These are phyloP conservation scores for Heliocidaris tuberculata DNA, from an alignment of 35 echinoderm and acorn worm species.

Conservation along the genomic window DNA sequence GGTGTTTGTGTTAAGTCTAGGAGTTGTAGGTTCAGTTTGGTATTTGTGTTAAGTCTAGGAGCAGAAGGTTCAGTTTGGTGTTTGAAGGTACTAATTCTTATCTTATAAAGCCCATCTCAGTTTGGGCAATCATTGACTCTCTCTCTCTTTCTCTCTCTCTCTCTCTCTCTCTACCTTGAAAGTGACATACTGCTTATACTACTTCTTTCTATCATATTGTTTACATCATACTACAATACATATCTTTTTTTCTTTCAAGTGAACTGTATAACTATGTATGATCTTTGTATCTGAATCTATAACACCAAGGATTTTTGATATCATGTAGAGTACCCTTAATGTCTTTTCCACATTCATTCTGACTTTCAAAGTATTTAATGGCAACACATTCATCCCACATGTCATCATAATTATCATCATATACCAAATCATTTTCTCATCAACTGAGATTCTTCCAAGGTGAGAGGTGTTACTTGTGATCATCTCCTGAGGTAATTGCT, in stretches of 20 bases:
- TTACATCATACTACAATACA: background rate
- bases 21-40: too few relatives aligned
- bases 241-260: background rate
- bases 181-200: background rate
- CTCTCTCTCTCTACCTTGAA: background rate
- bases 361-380: background rate
- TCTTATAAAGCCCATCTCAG: too few relatives aligned
- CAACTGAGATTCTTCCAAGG: background rate
- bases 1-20: too few relatives aligned
- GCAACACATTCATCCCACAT: background rate
- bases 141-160: too few relatives aligned
- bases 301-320: background rate
- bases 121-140: too few relatives aligned
- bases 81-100: too few relatives aligned
- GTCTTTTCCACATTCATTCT: background rate
- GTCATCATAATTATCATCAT: constrained; percentile 4
- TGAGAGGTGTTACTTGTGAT: background rate
- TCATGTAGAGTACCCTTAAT: background rate
- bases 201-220: background rate
- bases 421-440: background rate
- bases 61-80: too few relatives aligned
- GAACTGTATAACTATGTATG: background rate
- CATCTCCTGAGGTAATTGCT: background rate
- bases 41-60: too few relatives aligned
- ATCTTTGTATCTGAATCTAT: background rate